A percentile compares a stretch with the other conserved stretches of the same genome.
Conservation (phyloP, 2,888 invertebrate species). For the Drosophila lacicola region DNA sequence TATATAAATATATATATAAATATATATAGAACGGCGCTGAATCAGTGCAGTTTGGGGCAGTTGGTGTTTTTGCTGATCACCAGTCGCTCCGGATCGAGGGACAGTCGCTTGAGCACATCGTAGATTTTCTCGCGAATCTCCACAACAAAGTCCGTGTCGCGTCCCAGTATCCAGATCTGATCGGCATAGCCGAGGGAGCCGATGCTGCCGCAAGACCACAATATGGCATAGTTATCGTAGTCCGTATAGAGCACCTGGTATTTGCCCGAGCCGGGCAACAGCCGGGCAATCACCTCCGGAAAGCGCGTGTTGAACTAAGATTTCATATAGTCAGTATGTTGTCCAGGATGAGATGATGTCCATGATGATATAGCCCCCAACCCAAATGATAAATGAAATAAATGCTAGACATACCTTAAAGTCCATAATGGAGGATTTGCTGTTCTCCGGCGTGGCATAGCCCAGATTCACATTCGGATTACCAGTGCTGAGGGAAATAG, state of each 20-base stretch:
- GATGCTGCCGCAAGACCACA: conserved; percentile 91
- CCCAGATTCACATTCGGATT: conserved; percentile 88
- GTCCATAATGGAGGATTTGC: conserved; percentile 86
- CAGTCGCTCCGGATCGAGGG: conserved; percentile 89
- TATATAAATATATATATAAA: conserved; percentile 10
- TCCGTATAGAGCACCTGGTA: conserved; percentile 91
- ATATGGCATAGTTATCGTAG: conserved; percentile 89
- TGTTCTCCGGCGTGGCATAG: conserved; percentile 87
- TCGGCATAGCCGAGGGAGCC: conserved; percentile 87
- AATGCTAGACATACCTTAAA: conserved; percentile 80
- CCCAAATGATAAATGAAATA: neutral
- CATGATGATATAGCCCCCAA: neutral
- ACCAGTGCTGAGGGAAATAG: conserved; percentile 86
- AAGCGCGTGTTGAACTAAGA: conserved; percentile 87
- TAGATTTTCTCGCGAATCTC: conserved; percentile 88
- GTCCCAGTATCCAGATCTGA: conserved; percentile 90
- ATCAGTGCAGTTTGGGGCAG: conserved; percentile 85
- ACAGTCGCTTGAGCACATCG: conserved; percentile 87
- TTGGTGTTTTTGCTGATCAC: conserved; percentile 90
- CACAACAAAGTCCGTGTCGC: conserved; percentile 89
- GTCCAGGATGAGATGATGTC: neutral
- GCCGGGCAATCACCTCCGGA: conserved; percentile 88
- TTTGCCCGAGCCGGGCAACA: conserved; percentile 90
- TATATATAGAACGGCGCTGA: neutral
- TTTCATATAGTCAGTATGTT: neutral